Evolutionary conservation across 2,797 vertebrate genomes (phyloP).

Genomic region (Tokudaia tokunoshimensis): DNA sequence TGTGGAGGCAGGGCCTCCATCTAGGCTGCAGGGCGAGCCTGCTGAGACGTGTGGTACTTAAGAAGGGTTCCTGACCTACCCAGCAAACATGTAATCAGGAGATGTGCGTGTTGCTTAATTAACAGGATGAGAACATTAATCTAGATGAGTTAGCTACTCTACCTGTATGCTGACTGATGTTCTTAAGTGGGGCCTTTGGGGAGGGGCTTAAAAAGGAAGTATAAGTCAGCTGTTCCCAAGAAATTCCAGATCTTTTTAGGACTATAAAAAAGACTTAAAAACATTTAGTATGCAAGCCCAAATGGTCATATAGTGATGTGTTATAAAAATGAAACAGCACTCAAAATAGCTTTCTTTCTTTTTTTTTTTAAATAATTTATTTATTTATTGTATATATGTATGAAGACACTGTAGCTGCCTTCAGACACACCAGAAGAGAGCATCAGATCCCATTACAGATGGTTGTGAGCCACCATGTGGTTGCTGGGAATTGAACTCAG

Average conservation of each 20-base stretch:
- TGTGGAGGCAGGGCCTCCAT: not conserved
- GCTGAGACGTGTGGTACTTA: not conserved
- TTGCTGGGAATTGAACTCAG: too few relatives aligned
- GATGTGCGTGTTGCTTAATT: not conserved
- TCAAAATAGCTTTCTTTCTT: not conserved
- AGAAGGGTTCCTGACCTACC: not conserved
- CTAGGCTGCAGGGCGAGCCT: not conserved
- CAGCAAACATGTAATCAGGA: not conserved
- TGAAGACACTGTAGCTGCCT: too few relatives aligned
- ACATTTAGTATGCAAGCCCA: conserved; percentile 31
- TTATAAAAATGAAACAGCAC: not conserved
- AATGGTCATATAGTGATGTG: not conserved
- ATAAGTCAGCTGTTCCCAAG: conserved; percentile 14
- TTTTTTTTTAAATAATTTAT: too few relatives aligned
- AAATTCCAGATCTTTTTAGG: conserved; percentile 47
- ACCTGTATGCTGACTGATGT: not conserved
- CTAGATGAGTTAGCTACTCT: conserved; percentile 21
- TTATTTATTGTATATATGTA: too few relatives aligned
- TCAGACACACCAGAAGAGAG: too few relatives aligned
- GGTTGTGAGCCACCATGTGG: too few relatives aligned
- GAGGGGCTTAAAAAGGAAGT: conserved; percentile 55
- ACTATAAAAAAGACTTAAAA: conserved; percentile 42
- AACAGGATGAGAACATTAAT: conserved; percentile 27
- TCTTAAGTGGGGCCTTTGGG: conserved; percentile 25
- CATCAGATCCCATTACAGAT: too few relatives aligned